Evolutionary conservation across 2,797 vertebrate species (phyloP).

Genomic region (Chloroceryle amazona): DNA sequence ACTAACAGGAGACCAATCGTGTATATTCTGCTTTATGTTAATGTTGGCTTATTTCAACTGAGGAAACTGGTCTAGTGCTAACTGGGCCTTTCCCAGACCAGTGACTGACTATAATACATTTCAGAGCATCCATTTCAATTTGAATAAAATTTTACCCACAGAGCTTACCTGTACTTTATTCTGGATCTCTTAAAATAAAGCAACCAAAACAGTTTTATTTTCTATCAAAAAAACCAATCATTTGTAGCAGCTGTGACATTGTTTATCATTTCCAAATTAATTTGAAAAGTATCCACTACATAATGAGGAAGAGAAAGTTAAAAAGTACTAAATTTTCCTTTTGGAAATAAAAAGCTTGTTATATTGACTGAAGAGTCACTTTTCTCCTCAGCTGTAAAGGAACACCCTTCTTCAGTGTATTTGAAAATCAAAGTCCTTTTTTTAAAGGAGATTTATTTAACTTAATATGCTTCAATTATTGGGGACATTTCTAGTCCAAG

Average conservation of each 20-base stretch:
- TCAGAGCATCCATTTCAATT: background rate
- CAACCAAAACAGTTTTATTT: background rate
- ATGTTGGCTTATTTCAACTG: too few relatives aligned
- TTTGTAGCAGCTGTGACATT: background rate
- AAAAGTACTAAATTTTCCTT: background rate
- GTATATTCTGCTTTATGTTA: background rate
- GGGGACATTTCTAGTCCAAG: background rate
- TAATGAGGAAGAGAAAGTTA: background rate
- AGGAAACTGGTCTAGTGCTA: background rate
- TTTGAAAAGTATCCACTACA: background rate
- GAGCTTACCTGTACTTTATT: background rate
- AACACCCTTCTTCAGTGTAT: background rate
- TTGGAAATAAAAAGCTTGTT: background rate
- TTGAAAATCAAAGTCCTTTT: background rate
- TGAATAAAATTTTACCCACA: background rate
- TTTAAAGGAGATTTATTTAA: background rate
- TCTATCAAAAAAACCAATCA: background rate
- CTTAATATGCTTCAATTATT: background rate
- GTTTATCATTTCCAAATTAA: background rate
- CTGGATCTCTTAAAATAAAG: background rate
- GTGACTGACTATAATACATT: background rate
- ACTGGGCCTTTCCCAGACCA: background rate
- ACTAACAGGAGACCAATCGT: background rate
- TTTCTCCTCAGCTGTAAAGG: background rate
- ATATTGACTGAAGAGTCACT: background rate